These are phyloP conservation scores for Martes flavigula DNA, from an alignment of 2,797 vertebrate species.

Conservation along the genomic window DNA sequence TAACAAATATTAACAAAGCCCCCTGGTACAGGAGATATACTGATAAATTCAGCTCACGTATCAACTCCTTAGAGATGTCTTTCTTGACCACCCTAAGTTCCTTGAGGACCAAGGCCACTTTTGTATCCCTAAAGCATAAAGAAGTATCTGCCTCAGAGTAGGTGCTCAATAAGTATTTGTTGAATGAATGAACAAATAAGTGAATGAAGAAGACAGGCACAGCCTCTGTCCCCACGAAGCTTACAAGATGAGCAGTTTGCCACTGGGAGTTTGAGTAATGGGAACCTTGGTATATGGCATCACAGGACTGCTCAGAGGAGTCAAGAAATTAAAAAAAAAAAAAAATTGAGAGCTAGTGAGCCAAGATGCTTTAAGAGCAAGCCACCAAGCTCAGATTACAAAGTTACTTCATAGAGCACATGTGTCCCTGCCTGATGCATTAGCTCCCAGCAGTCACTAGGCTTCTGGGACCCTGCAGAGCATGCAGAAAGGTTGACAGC, in stretches of 20 bases:
- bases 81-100: neutral
- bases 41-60: neutral
- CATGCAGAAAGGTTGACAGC: constrained; percentile 71
- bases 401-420: constrained; percentile 6
- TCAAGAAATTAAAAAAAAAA: neutral
- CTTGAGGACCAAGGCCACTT: neutral
- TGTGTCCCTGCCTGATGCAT: constrained; percentile 46
- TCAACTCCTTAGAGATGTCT: neutral
- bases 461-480: constrained; percentile 72
- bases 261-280: neutral
- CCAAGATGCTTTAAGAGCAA: neutral
- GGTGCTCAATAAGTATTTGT: neutral
- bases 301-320: neutral
- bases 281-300: neutral
- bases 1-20: neutral
- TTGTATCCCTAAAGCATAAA: neutral
- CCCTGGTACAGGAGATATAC: neutral
- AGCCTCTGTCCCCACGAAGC: neutral
- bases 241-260: neutral
- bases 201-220: neutral
- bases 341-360: neutral
- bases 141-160: neutral
- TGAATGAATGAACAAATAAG: neutral
- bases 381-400: neutral
- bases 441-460: neutral